These are phyloP conservation scores for Hyles euphorbiae DNA, from an alignment of 1,140 invertebrate species.

Conservation along the genomic window DNA sequence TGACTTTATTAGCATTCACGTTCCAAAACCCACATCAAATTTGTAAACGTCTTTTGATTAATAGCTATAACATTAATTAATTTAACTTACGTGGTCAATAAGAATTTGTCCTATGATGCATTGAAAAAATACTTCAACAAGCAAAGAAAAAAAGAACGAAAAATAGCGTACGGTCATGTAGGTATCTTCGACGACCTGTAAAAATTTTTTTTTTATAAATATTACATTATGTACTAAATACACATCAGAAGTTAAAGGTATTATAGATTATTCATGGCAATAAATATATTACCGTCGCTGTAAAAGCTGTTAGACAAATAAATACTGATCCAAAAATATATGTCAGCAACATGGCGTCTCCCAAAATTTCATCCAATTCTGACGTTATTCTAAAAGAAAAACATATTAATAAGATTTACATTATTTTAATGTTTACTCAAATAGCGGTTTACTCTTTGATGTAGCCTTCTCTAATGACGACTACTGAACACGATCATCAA, in stretches of 20 bases:
- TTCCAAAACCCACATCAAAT: no score
- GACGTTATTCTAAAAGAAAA: constrained; percentile 43
- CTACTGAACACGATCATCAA: no score
- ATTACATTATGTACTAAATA: no score
- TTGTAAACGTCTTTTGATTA: background rate
- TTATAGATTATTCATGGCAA: no score
- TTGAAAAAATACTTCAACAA: constrained; percentile 47
- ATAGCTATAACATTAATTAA: background rate
- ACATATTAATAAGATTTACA: constrained; percentile 1
- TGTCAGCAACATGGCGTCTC: constrained; percentile 51
- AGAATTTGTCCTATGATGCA: constrained; percentile 56
- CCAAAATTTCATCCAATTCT: constrained; percentile 42
- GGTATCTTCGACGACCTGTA: constrained; percentile 48
- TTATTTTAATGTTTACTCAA: background rate
- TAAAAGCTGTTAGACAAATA: constrained; percentile 56
- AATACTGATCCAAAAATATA: constrained; percentile 53
- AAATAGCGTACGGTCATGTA: constrained; percentile 53
- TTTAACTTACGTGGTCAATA: constrained; percentile 47
- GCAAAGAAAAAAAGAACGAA: constrained; percentile 46
- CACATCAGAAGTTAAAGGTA: no score
- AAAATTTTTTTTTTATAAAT: constrained; percentile 6
- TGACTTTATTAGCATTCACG: no score
- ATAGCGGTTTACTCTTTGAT: no score
- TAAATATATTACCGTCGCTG: constrained; percentile 34
- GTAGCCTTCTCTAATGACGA: no score